Evolutionary conservation across 2,888 invertebrate genomes (phyloP), one percentile per base, ranked within the genome.

Genomic region (Ypsolopha sequella): DNA sequence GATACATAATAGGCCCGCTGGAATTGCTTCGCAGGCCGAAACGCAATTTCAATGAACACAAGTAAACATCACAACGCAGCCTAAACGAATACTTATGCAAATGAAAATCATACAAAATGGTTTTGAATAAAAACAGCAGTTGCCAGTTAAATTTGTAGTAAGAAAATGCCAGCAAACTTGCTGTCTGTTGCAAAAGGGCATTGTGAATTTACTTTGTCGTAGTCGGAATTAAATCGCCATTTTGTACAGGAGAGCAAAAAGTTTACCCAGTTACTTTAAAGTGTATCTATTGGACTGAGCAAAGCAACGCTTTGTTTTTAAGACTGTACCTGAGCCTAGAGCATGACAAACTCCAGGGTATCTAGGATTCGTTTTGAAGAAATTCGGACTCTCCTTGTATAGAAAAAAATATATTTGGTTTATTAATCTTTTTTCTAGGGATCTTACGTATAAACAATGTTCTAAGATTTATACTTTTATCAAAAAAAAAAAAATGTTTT

Each of bases 221-320:
- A 51, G 51, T 51, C 33, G 44, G 45, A 68, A 68, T 70, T 68
- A 68, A 71, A 68, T 66, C 57, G 63, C 63, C 64, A 68, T 71
- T 71, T 64, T 57, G 61, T 64, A 61, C 63, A 61, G 61, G 54
- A 60, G 64, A 64, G 67, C 73, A 73, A 74, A 72, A 76, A 76
- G 68, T 73, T 71, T 59, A 60, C 57, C 11, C 69, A 76, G 70
- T 75, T 71, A 61, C 66, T 70, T 66, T 62, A 58, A 62, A 57
- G 55, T 58, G 60, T 57, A 59, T 58, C 60, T 48, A 38, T 48
- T 63, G 60, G 62, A 57, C 62, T 51, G 61, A 60, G 60, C 44
- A 51, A 45, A 47, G 46, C 14, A 48, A 52, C 45, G 43, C 41
- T 36, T 52, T n/a, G n/a, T n/a, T n/a, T n/a, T n/a, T n/a, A n/a